Base-by-base conservation (phyloP, 2,888 invertebrate species). In the Ophonus ardosiacus region DNA sequence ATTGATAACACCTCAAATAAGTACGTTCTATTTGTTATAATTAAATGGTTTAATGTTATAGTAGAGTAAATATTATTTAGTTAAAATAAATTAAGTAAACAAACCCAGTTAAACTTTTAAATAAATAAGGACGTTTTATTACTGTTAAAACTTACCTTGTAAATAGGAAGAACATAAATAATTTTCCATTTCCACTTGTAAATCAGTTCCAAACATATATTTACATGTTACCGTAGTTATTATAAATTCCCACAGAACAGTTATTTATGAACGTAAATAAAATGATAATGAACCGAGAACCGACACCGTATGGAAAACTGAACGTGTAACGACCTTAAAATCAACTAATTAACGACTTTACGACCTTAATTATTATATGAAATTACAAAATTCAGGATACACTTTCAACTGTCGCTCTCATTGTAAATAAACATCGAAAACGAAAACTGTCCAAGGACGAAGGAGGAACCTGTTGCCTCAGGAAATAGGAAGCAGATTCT, bases 321-420 rank as follows among this genome's bases (percentile, higher is more conserved):
- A 57, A 83, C 71, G 71, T n/a, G 86, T 85, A 87, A 86, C 85
- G 87, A 87, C 87, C 87, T 87, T 87, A 78, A 76, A 84, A 76
- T 86, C 86, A 78, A 80, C 83, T 85, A 87, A 87, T 87, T 87
- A 87, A 86, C 86, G 86, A 86, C 85, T 63, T 84, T 79, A 84
- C 86, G 87, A 87, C 87, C 87, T 87, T 87, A 87, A 80, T 86
- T 87, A 86, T 86, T 87, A 86, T 85, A 86, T 85, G 86, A 87
- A 87, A 87, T 87, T 87, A 87, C 88, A 87, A 88, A 88, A 88
- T 87, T 88, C 87, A 87, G 87, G 88, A 88, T 88, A 88, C 87
- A 88, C 88, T 88, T 88, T 88, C 88, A 86, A 88, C 61, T 84
- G 78, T 78, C 78, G 84, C 63, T 63, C 84, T 76, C 84, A 78